Evolutionary conservation across 2,888 invertebrate genomes (phyloP).

Genomic region (Parasteatoda lunata): DNA sequence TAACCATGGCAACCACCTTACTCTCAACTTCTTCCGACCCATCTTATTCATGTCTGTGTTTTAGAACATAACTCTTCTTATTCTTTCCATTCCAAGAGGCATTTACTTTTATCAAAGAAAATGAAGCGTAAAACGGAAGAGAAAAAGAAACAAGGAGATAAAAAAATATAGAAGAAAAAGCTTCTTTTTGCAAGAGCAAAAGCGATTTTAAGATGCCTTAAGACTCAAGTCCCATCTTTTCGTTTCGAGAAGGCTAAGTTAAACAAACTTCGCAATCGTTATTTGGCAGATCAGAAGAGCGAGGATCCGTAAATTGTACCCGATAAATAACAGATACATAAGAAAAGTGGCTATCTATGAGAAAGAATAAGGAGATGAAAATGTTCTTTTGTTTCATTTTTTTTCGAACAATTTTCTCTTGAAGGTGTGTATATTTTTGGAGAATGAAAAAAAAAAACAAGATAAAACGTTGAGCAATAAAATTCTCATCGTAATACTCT

Average conservation of each 20-base stretch:
- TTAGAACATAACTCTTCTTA: constrained; percentile 39
- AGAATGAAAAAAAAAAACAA: neutral
- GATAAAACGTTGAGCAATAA: neutral
- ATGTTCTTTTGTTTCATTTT: constrained; percentile 30
- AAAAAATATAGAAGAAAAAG: constrained; percentile 4
- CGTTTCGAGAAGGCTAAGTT: constrained; percentile 32
- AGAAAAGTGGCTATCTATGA: constrained; percentile 36
- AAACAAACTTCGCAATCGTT: constrained; percentile 53
- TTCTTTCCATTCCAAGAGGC: constrained; percentile 42
- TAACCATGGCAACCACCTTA: constrained; percentile 44
- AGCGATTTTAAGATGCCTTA: constrained; percentile 54
- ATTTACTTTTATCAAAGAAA: constrained; percentile 64
- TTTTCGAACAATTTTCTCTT: neutral
- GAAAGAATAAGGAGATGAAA: constrained; percentile 19
- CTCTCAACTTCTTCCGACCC: constrained; percentile 12
- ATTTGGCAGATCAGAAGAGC: constrained; percentile 53
- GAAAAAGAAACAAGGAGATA: neutral
- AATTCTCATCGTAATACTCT: neutral
- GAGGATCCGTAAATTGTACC: constrained; percentile 45
- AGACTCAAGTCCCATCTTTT: constrained; percentile 20
- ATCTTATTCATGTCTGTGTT: constrained; percentile 27
- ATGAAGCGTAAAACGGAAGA: constrained; percentile 48
- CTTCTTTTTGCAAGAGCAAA: constrained; percentile 14
- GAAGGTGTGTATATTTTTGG: neutral
- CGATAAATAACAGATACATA: constrained; percentile 43